Conservation (phyloP, 1,140 invertebrate genomes). For the Apis dorsata region DNA sequence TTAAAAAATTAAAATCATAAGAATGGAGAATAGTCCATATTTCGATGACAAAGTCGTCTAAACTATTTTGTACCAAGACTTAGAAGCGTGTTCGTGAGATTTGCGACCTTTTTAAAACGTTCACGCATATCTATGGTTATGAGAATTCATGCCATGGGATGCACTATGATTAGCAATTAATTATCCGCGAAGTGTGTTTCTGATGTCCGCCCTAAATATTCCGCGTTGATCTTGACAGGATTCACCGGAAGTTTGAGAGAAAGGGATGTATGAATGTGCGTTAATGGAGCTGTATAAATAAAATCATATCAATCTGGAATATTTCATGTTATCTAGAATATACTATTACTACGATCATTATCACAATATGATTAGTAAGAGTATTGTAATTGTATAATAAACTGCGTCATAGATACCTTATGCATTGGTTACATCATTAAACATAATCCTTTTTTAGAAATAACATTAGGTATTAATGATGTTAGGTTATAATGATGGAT, state of each 20-base stretch:
- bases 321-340: constrained; percentile 71
- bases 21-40: constrained; percentile 56
- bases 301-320: constrained; percentile 80
- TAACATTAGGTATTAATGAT: not conserved
- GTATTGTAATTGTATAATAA: constrained; percentile 81
- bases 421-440: not conserved
- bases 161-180: constrained; percentile 15
- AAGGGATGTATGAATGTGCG: not conserved
- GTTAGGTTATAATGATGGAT: not conserved
- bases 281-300: constrained; percentile 76
- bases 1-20: constrained; percentile 59
- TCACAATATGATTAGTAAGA: constrained; percentile 76
- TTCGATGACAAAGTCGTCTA: constrained; percentile 66
- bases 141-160: not conserved
- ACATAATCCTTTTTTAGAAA: not conserved
- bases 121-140: not conserved
- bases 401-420: constrained; percentile 75
- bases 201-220: constrained; percentile 16
- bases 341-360: constrained; percentile 67
- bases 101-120: constrained; percentile 34
- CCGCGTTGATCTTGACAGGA: not conserved
- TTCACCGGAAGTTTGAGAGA: not conserved
- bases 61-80: constrained; percentile 78
- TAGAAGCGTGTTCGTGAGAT: constrained; percentile 46
- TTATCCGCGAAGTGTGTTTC: constrained; percentile 20